Conservation (phyloP, 2,888 invertebrate species). For the Gibbula magus region DNA sequence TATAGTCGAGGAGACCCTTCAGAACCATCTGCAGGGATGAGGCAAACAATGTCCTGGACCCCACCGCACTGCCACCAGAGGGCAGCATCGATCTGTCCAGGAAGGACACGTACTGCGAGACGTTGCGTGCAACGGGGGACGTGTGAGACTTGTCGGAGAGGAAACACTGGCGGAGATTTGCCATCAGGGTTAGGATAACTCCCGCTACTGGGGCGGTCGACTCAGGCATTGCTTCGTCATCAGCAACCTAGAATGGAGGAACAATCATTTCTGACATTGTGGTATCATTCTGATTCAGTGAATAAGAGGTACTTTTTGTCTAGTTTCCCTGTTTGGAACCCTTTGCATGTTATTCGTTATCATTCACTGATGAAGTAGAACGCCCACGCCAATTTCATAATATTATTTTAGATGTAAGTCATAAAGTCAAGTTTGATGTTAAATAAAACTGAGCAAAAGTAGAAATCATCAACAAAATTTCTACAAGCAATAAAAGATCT, state of each 20-base stretch:
- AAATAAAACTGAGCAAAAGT: too few relatives aligned
- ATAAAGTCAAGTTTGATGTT: too few relatives aligned
- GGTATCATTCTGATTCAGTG: too few relatives aligned
- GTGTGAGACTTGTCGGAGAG: constrained; percentile 42
- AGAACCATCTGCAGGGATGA: constrained; percentile 74
- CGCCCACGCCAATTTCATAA: too few relatives aligned
- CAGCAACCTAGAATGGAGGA: constrained; percentile 54
- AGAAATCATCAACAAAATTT: too few relatives aligned
- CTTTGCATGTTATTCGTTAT: too few relatives aligned
- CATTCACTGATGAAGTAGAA: too few relatives aligned
- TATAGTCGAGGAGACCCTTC: constrained; percentile 88
- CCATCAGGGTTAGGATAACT: constrained; percentile 85
- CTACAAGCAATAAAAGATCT: too few relatives aligned
- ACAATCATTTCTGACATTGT: not conserved
- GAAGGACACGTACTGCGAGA: constrained; percentile 79
- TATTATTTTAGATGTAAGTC: too few relatives aligned
- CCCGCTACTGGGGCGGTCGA: constrained; percentile 87
- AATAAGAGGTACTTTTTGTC: too few relatives aligned
- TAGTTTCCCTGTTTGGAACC: too few relatives aligned
- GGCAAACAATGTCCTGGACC: constrained; percentile 68
- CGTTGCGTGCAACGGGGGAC: not conserved
- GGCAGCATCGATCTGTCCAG: constrained; percentile 65
- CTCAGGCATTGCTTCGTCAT: constrained; percentile 84
- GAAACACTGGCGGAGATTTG: constrained; percentile 81
- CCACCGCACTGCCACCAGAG: constrained; percentile 37